Percentiles rank a stretch among this genome's conserved stretches.
Evolutionary conservation across 1,140 invertebrate genomes (phyloP).

Genomic region (Chymomyza costata): DNA sequence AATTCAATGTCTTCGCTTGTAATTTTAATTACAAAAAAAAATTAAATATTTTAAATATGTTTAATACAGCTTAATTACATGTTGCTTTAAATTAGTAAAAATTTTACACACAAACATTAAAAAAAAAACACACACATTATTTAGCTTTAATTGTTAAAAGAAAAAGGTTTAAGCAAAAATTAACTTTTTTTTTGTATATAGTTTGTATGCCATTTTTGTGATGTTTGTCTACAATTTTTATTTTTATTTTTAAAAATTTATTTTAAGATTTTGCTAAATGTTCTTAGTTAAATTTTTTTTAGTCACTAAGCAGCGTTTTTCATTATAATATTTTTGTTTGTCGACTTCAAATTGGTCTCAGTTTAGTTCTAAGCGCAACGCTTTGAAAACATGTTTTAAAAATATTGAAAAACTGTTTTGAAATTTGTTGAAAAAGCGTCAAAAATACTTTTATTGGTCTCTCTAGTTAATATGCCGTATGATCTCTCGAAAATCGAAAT

Average conservation of each 20-base stretch:
- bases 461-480: constrained; percentile 36
- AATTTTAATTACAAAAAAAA: not conserved
- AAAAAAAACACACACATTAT: constrained; percentile 36
- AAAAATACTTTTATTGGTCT: constrained; percentile 43
- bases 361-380: constrained; percentile 49
- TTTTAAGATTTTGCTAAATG: constrained; percentile 19
- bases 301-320: constrained; percentile 39
- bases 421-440: constrained; percentile 26
- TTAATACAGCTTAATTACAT: too few species aligned
- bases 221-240: constrained; percentile 58
- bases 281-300: constrained; percentile 66
- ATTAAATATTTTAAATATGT: not conserved
- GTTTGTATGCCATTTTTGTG: constrained; percentile 65
- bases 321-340: constrained; percentile 52
- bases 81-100: constrained; percentile 55
- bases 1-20: not conserved
- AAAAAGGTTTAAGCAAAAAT: constrained; percentile 1
- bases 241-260: constrained; percentile 33
- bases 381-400: constrained; percentile 25
- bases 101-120: constrained; percentile 30
- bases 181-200: constrained; percentile 45
- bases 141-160: constrained; percentile 69
- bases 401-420: constrained; percentile 29
- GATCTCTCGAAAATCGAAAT: constrained; percentile 64
- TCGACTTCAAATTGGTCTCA: constrained; percentile 70